Evolutionary conservation across 2,113 vertebrate species (phyloP), one percentile per base, ranked within the genome.

Genomic region (Rostratula benghalensis): DNA sequence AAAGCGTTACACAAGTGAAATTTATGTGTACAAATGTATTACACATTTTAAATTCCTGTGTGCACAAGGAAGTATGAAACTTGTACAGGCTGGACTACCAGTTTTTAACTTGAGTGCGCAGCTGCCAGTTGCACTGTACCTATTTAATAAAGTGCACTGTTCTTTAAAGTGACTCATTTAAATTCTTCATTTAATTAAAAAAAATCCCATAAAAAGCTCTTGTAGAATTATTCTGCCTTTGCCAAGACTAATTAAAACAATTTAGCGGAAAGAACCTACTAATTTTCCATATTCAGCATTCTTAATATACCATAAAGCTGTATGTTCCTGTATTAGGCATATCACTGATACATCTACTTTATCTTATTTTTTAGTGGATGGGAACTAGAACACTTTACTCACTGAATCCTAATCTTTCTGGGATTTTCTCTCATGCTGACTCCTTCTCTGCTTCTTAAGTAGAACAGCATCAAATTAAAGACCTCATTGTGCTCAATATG

Each of bases 141-240:
- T 86, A 84, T 75, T 89, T 92, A 78, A 87, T 84, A 57, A 41
- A 93, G 61, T 28, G 48, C 33, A 33, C 39, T 18, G 20, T 68
- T 91, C 35, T 89, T 95, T 56, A 28, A 76, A 91, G 61, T 31
- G 33, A 57, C 88, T 82, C 57, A 87, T 94, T 89, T 71, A 73
- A 89, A 93, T 91, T 87, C 84, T 77, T 94, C 91, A 89, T 75
- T 84, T 94, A 91, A 94, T 90, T 93, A 13, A 9, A 94, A 81
- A 83, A 84, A 78, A 18, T 19, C 9, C 39, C 5, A 74, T 78
- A n/a, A 74, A 94, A 91, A 84, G n/a, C 67, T 82, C 56, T 79
- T 77, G 48, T 33, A 35, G 69, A 75, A 84, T 90, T 92, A 78
- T 89, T 60, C 23, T 60, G 46, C 8, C 35, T 68, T 75, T 86